Base-by-base conservation (phyloP, 1,140 invertebrate species). In the Helicoverpa zea region DNA sequence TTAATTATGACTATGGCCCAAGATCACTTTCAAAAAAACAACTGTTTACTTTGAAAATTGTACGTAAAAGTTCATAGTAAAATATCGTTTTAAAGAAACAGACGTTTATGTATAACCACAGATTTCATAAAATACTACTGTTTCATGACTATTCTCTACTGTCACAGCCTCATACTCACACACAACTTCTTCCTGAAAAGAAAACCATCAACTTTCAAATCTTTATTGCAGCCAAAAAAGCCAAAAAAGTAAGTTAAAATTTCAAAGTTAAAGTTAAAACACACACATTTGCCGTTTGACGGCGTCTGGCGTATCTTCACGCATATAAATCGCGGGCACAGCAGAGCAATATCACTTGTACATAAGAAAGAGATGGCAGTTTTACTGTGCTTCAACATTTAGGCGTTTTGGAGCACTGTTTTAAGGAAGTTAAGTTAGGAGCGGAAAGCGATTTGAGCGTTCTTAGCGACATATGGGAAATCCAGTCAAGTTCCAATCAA, bases 321-420 rank as follows among this genome's bases (percentile, higher is more conserved):
- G 66, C 63, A 29, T 18, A 70, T 70, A 70, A 70, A 51, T 70
- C 49, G 66, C 66, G 13, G 49, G 3, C 18, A 11, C 29, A 16
- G 23, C 14, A 18, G 73, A 13, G 35, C 47, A 70, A 56, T 35
- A 74, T n/a, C 23, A n/a, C 56, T 30, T 0, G 51, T 43, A 30
- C 52, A 49, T 80, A 70, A 84, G 84, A 89, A 83, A 85, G 81
- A 85, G 83, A 85, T 66, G 59, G 13, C 54, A 16, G 68, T 73
- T 54, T 75, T 54, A 82, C 77, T 72, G 75, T 54, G 73, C 77
- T 83, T 75, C 73, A 64, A 80, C 66, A 76, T 76, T 63, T 23
- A 49, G 59, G 54, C 58, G 79, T 75, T 16, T 29, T 56, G 29
- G 43, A 3, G 16, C 5, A 66, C 47, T 66, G 35, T 66, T 66